Conservation (phyloP, 1,140 invertebrate genomes). For the Drosophila funebris region DNA sequence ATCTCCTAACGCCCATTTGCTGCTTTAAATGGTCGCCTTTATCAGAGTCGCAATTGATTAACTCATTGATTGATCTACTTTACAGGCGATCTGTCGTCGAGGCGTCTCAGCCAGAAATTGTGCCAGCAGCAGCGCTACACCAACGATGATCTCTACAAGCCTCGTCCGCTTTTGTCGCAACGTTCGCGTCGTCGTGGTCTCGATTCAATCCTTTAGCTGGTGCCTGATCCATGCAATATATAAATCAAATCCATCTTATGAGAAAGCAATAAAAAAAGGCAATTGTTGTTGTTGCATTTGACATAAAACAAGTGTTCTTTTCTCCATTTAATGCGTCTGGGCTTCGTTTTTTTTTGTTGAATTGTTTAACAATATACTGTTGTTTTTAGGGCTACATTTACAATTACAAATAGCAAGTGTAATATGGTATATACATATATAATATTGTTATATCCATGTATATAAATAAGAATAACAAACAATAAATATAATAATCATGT, state of each 20-base stretch:
- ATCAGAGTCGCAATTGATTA: background rate
- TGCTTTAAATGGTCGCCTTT: background rate
- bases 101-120: conserved; percentile 60
- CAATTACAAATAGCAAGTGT: conserved; percentile 58
- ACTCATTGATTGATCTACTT: background rate
- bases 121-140: conserved; percentile 86
- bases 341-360: conserved; percentile 34
- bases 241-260: conserved; percentile 29
- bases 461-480: conserved; percentile 72
- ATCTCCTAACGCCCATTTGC: background rate
- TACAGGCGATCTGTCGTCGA: conserved; percentile 42
- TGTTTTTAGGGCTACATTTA: conserved; percentile 56
- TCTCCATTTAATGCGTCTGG: conserved; percentile 26
- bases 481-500: conserved; percentile 62
- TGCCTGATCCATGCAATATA: conserved; percentile 8
- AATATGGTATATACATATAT: conserved; percentile 47
- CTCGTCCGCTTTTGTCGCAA: conserved; percentile 85
- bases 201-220: conserved; percentile 66
- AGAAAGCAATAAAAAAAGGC: conserved; percentile 47
- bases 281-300: conserved; percentile 64
- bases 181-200: conserved; percentile 73
- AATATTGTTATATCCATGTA: conserved; percentile 24
- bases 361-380: conserved; percentile 69
- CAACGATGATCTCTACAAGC: conserved; percentile 89
- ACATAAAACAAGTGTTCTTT: conserved; percentile 23